Base-by-base conservation (phyloP, 2,888 invertebrate genomes). In the Anthophora plumipes region DNA sequence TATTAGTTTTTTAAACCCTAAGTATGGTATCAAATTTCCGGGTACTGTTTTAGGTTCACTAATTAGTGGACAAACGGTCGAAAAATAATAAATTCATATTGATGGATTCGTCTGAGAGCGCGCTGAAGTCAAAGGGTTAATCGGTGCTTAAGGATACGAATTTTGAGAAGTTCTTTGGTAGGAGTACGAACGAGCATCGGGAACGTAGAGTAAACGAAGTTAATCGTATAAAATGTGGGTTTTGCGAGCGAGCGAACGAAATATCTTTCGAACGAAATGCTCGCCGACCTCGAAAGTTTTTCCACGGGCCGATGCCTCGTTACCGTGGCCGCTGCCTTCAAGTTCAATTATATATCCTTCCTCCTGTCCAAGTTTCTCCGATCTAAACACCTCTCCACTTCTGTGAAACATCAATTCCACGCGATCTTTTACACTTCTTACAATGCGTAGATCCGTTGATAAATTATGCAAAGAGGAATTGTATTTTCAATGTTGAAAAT, bases 221-320 rank as follows among this genome's bases (percentile, higher is more conserved):
- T 77, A 78, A 80, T 77, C 68, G 68, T n/a, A 76, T 80, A 80
- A 80, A 80, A 78, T 78, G 73, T 80, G 80, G 78, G 78, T 57
- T 59, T 31, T 31, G 31, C 31, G 73, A 59, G 39, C 73, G 73
- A 63, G 71, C 77, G 31, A 31, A 31, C 31, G 31, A 31, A 61
- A 67, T 80, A 80, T 78, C 72, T 77, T 80, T 31, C 66, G 68
- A 73, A 73, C 78, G 78, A 71, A 73, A 80, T 73, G 72, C 78
- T 78, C 76, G 69, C 17, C 80, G 80, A 80, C 78, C 80, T 80
- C 80, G 80, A 78, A 80, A 80, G 39, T 80, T 78, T 77, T 80
- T 73, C 80, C 80, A 67, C 80, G 77, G 66, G 41, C 77, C 70
- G 60, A 17, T 77, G 79, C 59, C 14, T 43, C 67, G 66, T 60